A percentile compares a stretch with the other conserved stretches of the same genome.
These are phyloP conservation scores for Cephus cinctus DNA, from an alignment of 1,140 invertebrate genomes.

Conservation along the genomic window DNA sequence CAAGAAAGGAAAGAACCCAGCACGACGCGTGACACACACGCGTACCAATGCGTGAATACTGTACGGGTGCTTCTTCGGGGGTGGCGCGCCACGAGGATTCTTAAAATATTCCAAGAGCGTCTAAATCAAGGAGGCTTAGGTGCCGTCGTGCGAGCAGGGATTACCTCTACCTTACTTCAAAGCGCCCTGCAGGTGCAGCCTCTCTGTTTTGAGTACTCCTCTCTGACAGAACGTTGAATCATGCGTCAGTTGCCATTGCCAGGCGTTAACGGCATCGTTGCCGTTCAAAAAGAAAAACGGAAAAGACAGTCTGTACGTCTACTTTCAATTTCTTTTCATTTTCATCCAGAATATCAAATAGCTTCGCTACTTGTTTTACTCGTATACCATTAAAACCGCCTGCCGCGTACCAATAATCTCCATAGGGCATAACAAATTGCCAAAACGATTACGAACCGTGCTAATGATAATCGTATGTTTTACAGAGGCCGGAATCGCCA, in stretches of 20 bases:
- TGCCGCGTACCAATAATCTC: not conserved
- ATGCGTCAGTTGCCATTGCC: conserved; percentile 32
- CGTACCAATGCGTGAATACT: too few relatives aligned
- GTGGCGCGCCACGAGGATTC: conserved; percentile 39
- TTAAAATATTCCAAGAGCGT: conserved; percentile 55
- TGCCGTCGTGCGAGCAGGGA: conserved; percentile 49
- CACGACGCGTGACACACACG: too few relatives aligned
- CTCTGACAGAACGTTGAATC: conserved; percentile 46
- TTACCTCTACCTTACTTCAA: conserved; percentile 54
- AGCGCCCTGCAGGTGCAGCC: conserved; percentile 54
- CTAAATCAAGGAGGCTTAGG: conserved; percentile 56
- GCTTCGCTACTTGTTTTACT: too few relatives aligned
- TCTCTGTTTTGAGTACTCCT: conserved; percentile 39
- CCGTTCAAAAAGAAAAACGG: too few relatives aligned
- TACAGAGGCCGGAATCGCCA: too few relatives aligned
- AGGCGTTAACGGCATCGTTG: not conserved
- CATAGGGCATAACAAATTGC: too few relatives aligned
- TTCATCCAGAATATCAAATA: too few relatives aligned
- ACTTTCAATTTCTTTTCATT: too few relatives aligned
- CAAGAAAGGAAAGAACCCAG: too few relatives aligned
- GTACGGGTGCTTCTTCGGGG: conserved; percentile 3
- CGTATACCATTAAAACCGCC: not conserved
- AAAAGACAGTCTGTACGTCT: too few relatives aligned
- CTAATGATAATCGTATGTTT: too few relatives aligned
- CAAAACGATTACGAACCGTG: too few relatives aligned